Evolutionary conservation across 35 echinoderm and acorn worm genomes (phyloP).

Genomic region (Lytechinus pictus): DNA sequence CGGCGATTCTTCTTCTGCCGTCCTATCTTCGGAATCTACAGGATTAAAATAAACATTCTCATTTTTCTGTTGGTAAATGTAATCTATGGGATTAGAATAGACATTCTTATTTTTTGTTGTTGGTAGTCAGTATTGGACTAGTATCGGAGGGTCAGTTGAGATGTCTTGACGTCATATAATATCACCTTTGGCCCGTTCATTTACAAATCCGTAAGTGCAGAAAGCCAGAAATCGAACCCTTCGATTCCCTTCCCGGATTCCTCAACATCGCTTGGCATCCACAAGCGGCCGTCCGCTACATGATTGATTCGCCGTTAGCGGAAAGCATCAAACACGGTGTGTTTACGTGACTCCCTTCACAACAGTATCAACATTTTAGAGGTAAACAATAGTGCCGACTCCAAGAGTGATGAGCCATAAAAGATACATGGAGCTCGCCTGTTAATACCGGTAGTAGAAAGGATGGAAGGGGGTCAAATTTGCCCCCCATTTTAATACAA

Average conservation of each 20-base stretch:
- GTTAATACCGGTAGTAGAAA: no score
- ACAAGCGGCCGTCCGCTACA: background rate
- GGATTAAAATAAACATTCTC: background rate
- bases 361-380: background rate
- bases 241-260: background rate
- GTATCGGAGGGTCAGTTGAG: no score
- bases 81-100: no score
- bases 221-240: background rate
- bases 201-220: background rate
- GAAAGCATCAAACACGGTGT: background rate
- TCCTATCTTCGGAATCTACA: background rate
- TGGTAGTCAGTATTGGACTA: background rate
- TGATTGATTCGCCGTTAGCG: background rate
- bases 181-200: no score
- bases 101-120: background rate
- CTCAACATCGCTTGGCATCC: background rate
- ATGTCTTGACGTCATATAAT: no score
- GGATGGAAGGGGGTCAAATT: no score
- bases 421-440: no score
- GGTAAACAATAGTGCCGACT: background rate
- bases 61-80: background rate
- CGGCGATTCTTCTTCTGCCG: background rate
- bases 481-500: no score
- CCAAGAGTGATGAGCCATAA: no score
- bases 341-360: background rate